Conservation (phyloP, 2,888 invertebrate genomes). For the Argyresthia goedartella region DNA sequence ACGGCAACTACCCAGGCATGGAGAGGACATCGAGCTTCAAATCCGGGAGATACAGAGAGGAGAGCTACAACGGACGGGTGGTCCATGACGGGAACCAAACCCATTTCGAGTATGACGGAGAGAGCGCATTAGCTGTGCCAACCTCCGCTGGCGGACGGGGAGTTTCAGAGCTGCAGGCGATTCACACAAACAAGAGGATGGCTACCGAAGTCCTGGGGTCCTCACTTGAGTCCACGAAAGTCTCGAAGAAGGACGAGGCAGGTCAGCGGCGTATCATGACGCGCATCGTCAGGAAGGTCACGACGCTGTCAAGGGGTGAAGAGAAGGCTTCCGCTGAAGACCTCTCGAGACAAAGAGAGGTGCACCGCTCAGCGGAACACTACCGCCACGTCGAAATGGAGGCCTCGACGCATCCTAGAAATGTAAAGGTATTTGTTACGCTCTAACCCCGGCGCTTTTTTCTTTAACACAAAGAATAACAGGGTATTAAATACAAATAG, state of each 20-base stretch:
- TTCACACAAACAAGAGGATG: constrained; percentile 85
- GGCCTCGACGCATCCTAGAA: constrained; percentile 73
- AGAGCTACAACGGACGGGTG: constrained; percentile 56
- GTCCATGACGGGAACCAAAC: constrained; percentile 64
- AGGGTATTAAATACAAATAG: neutral
- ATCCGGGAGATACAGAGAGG: constrained; percentile 52
- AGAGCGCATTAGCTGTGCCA: constrained; percentile 53
- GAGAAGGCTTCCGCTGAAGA: constrained; percentile 82
- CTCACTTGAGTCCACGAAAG: constrained; percentile 86
- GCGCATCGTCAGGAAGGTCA: constrained; percentile 88
- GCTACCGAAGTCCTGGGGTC: constrained; percentile 89
- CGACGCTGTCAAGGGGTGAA: constrained; percentile 88
- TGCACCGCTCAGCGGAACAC: constrained; percentile 69
- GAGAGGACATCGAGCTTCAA: constrained; percentile 49
- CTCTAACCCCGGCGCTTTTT: neutral
- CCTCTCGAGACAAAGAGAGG: constrained; percentile 72
- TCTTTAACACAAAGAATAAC: neutral
- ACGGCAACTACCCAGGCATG: constrained; percentile 62
- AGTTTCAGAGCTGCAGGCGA: constrained; percentile 76
- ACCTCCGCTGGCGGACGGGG: constrained; percentile 53
- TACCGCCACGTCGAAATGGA: constrained; percentile 71
- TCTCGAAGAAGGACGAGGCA: constrained; percentile 82
- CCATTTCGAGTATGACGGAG: constrained; percentile 61
- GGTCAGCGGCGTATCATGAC: constrained; percentile 88
- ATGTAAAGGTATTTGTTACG: constrained; percentile 76